A percentile compares a stretch with the other conserved stretches of the same genome.
These are phyloP conservation scores for Poeciliopsis infans DNA, from an alignment of 2,797 vertebrate species.

Conservation along the genomic window DNA sequence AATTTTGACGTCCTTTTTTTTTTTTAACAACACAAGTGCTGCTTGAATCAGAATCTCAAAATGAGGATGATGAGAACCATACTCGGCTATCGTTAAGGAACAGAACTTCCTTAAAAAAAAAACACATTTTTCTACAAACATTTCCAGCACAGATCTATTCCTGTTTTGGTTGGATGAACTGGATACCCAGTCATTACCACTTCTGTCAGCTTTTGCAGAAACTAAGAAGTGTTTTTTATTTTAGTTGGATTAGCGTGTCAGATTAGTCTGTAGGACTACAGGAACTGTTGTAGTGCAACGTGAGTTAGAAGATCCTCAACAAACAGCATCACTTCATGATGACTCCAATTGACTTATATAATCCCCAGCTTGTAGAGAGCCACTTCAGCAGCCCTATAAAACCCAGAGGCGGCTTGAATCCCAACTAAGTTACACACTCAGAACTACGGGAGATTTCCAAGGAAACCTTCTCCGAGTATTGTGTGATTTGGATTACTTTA, in stretches of 20 bases:
- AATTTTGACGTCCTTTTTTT: neutral
- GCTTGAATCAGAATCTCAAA: neutral
- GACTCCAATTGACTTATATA: constrained; percentile 78
- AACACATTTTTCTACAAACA: neutral
- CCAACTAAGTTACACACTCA: constrained; percentile 79
- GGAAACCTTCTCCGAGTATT: neutral
- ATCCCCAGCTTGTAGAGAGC: constrained; percentile 84
- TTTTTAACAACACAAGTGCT: neutral
- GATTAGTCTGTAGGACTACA: constrained; percentile 39
- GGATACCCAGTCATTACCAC: neutral
- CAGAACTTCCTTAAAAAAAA: neutral
- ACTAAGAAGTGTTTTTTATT: neutral
- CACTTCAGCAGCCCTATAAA: constrained; percentile 70
- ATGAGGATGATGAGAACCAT: neutral
- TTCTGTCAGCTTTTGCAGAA: neutral
- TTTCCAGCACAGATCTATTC: neutral
- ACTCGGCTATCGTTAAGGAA: neutral
- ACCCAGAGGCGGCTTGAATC: constrained; percentile 83
- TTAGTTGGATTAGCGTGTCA: constrained; percentile 40
- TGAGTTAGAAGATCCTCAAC: constrained; percentile 82
- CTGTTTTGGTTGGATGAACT: neutral
- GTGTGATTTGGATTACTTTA: constrained; percentile 5
- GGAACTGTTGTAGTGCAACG: constrained; percentile 65
- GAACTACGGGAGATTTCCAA: constrained; percentile 51
- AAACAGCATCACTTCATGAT: constrained; percentile 70